Evolutionary conservation across 2,888 invertebrate species (phyloP), one percentile per base, ranked within the genome.

Genomic region (Cantharis nigra): DNA sequence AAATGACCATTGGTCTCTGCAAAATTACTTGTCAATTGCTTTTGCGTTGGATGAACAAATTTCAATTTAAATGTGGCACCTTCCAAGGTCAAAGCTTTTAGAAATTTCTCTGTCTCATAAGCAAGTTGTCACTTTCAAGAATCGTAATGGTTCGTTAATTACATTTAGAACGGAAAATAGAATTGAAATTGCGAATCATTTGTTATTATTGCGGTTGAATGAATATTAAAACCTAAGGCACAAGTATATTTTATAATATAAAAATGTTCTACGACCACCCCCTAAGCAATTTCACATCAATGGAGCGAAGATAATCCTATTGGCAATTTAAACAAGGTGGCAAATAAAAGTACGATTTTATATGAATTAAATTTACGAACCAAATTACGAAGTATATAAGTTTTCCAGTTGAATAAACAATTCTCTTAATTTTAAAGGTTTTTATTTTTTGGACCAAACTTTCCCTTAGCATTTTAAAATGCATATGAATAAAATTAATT

Each of bases 291-390:
- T 86, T 84, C 82, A 81, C 83, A 82, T 84, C 87, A 85, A 87
- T 87, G 85, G 85, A 87, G 86, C 86, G 85, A 85, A 80, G 78
- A 83, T 87, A 87, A 87, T 86, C 86, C 85, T 84, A 83, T 87
- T 85, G 85, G 86, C 85, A 84, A 85, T 85, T 84, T 85, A 83
- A 85, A 86, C 84, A 84, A 83, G 83, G 82, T 81, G 81, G 81
- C 79, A 80, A 80, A 80, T 78, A 80, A 81, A 80, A 78, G 79
- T 79, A 80, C 79, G 75, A 79, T 78, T 81, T 81, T 76, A 81
- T 78, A 78, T 80, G 78, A 78, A 79, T 78, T 81, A 78, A 79
- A 75, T 80, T 78, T 77, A 75, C 79, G 78, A 78, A 78, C 79
- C 73, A 79, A 79, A 78, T 79, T 79, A 79, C 75, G 75, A 71